A percentile compares a stretch with the other conserved stretches of the same genome.
Evolutionary conservation across 2,888 invertebrate genomes (phyloP).

Genomic region (Synergus laeviventris): DNA sequence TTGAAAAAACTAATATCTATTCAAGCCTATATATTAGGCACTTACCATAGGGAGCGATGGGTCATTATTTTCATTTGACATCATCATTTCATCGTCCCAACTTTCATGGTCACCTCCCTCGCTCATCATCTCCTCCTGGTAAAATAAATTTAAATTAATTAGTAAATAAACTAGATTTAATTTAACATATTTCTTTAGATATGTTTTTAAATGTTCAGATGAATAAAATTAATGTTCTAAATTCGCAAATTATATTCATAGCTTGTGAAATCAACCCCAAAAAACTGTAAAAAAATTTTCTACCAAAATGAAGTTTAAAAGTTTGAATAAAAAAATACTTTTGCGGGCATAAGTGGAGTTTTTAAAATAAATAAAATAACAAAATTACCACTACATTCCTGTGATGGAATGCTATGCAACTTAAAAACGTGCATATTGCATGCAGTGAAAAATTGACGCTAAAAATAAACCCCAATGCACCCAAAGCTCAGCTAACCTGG

Average conservation of each 20-base stretch:
- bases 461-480: slow-evolving; percentile 39
- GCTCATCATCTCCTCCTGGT: slow-evolving; percentile 74
- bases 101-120: slow-evolving; percentile 74
- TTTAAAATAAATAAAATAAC: not conserved
- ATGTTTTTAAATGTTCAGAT: not conserved
- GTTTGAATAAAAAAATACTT: not conserved
- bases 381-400: slow-evolving; percentile 2
- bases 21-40: slow-evolving; percentile 28
- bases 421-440: slow-evolving; percentile 46
- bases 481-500: slow-evolving; percentile 59
- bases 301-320: not conserved
- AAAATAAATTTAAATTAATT: slow-evolving; percentile 47
- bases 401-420: slow-evolving; percentile 43
- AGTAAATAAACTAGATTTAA: slow-evolving; percentile 33
- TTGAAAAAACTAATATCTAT: slow-evolving; percentile 41
- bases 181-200: not conserved
- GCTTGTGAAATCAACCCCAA: slow-evolving; percentile 5
- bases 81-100: slow-evolving; percentile 74
- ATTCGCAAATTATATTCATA: not conserved
- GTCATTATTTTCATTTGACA: slow-evolving; percentile 71
- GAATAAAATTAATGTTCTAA: not conserved
- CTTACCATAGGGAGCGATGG: slow-evolving; percentile 71
- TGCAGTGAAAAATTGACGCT: slow-evolving; percentile 8
- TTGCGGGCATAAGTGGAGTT: not conserved
- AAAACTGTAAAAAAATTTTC: not conserved